Percentiles rank a stretch among this genome's conserved stretches.
Evolutionary conservation across 2,888 invertebrate genomes (phyloP).

Genomic region (Agelastica alni): DNA sequence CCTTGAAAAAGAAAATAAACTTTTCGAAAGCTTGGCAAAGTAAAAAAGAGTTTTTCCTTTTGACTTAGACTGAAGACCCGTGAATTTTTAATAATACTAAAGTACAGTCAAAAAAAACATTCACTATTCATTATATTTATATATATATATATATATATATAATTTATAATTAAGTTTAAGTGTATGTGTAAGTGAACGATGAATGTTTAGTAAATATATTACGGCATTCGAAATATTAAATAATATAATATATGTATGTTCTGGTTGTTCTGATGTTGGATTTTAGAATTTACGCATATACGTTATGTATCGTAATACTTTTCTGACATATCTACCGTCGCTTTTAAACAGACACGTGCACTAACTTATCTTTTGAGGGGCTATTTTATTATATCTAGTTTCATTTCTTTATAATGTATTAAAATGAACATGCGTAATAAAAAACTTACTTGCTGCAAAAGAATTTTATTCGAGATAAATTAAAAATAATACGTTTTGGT

Average conservation of each 20-base stretch:
- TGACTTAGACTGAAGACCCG: no score
- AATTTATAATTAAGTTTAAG: no score
- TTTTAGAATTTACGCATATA: slow-evolving; percentile 14
- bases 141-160: no score
- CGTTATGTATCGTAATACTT: slow-evolving; percentile 8
- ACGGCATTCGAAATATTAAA: neutral
- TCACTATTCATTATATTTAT: no score
- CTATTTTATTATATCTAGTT: neutral
- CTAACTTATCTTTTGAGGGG: neutral
- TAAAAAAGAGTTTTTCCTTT: no score
- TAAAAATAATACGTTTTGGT: no score
- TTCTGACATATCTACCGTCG: slow-evolving; percentile 5
- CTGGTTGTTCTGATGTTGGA: slow-evolving; percentile 5
- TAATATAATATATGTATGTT: slow-evolving; percentile 12
- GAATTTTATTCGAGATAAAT: no score
- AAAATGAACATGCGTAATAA: neutral
- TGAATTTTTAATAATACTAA: no score
- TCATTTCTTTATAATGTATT: neutral
- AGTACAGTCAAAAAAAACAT: no score
- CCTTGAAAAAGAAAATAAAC: no score
- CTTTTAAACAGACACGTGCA: neutral
- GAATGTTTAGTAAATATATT: slow-evolving; percentile 3
- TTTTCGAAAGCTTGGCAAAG: no score
- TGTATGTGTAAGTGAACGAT: neutral
- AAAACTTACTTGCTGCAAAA: neutral